Base-by-base conservation (phyloP, 2,797 vertebrate genomes). In the Sebastes iracundus region DNA sequence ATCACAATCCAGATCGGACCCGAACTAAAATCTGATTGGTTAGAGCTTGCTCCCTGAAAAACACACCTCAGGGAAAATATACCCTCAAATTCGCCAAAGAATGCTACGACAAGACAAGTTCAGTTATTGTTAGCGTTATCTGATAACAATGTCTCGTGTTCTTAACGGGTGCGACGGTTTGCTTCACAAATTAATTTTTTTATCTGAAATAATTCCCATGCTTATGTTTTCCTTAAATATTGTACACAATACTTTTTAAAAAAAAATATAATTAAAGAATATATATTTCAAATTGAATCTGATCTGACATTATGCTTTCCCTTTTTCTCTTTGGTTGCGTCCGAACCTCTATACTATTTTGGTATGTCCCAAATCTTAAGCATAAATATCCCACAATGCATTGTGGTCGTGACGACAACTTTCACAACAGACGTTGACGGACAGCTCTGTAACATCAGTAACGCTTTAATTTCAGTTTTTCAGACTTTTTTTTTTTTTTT, bases 31-130 rank as follows among this genome's bases (percentile, higher is more conserved):
- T 71, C 0, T 79, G 30, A 89, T 87, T 89, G 82, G 90, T 52
- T 52, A 0, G 0, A n/a, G 1, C 0, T 23, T 12, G 0, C 8
- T 42, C 16, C 78, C 78, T 73, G 38, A 58, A n/a, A 72, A 20
- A 60, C 53, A 3, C 0, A 0, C 0, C 0, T 2, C 1, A 18
- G 85, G 62, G 62, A 33, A 18, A 1, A 1, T 0, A 1, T 0
- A 13, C 2, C 0, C 4, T 0, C 0, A 0, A 0, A 0, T 0
- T 14, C 3, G 0, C 0, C 83, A 62, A 90, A 90, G 81, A 87
- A 10, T 23, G 30, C 3, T 11, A 7, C 3, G 7, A 13, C 32
- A 42, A 13, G 35, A 38, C 12, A 38, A 38, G 35, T 22, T 53
- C 4, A 53, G 52, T n/a, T 20, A 52, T 52, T 35, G 0, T 35